These are phyloP conservation scores for Coilia nasus DNA, from an alignment of 2,797 vertebrate species.

Conservation along the genomic window DNA sequence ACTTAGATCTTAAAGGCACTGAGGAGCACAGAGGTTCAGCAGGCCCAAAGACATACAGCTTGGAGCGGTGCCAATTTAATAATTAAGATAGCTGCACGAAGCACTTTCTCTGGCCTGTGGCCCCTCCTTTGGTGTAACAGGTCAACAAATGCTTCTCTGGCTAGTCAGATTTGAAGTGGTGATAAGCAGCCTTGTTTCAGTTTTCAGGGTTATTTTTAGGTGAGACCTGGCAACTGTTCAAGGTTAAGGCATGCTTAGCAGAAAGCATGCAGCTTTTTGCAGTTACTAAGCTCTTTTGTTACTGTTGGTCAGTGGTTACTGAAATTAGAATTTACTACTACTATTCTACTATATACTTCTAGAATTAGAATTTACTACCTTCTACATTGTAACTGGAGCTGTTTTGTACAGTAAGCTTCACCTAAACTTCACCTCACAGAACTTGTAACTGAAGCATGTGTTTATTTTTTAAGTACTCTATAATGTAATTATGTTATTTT, in stretches of 20 bases:
- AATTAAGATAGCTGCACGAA: conserved; percentile 18
- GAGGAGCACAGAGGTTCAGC: conserved; percentile 15
- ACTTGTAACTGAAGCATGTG: not conserved
- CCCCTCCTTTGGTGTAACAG: not conserved
- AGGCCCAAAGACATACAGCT: not conserved
- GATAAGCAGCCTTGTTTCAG: conserved; percentile 7
- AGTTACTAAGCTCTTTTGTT: not conserved
- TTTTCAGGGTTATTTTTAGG: conserved; percentile 16
- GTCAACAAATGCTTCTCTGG: not conserved
- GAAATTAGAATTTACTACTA: not conserved
- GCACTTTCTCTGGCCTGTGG: not conserved
- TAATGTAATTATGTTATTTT: not conserved
- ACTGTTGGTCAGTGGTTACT: not conserved
- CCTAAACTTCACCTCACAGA: not conserved
- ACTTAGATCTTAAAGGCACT: not conserved
- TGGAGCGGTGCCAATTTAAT: conserved; percentile 6
- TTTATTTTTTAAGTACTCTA: not conserved
- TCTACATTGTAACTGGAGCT: not conserved
- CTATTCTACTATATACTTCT: too few species aligned
- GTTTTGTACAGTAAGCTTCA: too few species aligned
- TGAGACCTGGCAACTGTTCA: not conserved
- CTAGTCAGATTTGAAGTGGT: not conserved
- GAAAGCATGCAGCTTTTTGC: not conserved
- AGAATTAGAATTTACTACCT: not conserved
- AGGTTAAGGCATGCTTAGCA: conserved; percentile 10